These are phyloP conservation scores for Hetaerina titia DNA, from an alignment of 2,888 invertebrate species.

Conservation along the genomic window DNA sequence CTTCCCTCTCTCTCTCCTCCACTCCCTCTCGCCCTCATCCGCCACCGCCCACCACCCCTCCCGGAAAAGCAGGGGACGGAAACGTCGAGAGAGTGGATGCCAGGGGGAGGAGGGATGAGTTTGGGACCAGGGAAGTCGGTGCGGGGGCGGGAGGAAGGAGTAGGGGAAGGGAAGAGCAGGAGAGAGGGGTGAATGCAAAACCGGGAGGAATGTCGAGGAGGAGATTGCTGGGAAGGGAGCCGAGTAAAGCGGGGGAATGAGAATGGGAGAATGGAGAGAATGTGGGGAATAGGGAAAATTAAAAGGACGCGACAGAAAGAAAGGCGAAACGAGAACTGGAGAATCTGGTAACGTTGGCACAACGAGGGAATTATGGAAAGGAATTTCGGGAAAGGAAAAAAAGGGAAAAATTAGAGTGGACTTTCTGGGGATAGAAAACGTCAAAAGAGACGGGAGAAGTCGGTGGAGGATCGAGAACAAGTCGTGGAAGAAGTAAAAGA, in stretches of 20 bases:
- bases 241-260: not conserved
- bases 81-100: not conserved
- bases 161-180: not conserved
- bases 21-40: not conserved
- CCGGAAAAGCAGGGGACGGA: not conserved
- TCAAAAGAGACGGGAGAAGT: too few species aligned
- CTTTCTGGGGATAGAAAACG: not conserved
- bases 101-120: not conserved
- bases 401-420: not conserved
- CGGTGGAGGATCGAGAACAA: too few species aligned
- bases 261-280: not conserved
- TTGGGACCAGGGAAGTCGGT: not conserved
- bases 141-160: not conserved
- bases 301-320: not conserved
- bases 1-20: not conserved
- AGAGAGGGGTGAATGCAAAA: not conserved
- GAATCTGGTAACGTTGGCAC: not conserved
- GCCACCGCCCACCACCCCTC: not conserved
- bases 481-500: too few species aligned
- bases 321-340: not conserved
- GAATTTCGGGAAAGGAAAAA: not conserved
- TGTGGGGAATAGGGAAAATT: not conserved
- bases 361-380: not conserved
- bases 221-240: not conserved
- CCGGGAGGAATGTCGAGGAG: not conserved